Base-by-base conservation (phyloP, 2,888 invertebrate species). In the Atrina japonica region DNA sequence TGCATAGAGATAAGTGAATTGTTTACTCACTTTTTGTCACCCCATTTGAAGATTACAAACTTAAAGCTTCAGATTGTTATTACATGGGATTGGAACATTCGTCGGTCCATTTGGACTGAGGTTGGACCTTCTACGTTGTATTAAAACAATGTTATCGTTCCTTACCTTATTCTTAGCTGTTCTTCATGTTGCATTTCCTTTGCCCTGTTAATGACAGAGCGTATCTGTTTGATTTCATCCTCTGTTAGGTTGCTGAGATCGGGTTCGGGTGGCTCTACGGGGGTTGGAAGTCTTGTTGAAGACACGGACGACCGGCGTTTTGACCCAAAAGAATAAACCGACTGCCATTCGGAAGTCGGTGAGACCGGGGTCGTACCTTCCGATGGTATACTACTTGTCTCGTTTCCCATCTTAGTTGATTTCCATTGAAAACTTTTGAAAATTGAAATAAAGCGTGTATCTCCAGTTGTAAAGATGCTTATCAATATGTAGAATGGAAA, bases 121-220 rank as follows among this genome's bases (percentile, higher is more conserved):
- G n/a, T n/a, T n/a, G n/a, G n/a, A n/a, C n/a, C n/a, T n/a, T n/a
- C n/a, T n/a, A n/a, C n/a, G n/a, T n/a, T n/a, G n/a, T n/a, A n/a
- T n/a, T n/a, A n/a, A n/a, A n/a, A n/a, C n/a, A n/a, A n/a, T n/a
- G n/a, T n/a, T n/a, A n/a, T n/a, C n/a, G n/a, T n/a, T n/a, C n/a
- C n/a, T 56, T 56, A 89, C 90, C 88, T 86, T 58, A 88, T 83
- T 56, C 88, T 68, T 56, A 80, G 76, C 29, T 83, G 82, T 60
- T 89, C 89, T 61, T 88, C 86, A 3, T 83, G 78, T 70, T 90
- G 88, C 79, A 88, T 76, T 76, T 91, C 91, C 82, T 93, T 92
- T 49, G 93, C 93, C 81, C 93, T 91, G 53, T 92, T 92, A 92
- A 94, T 93, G n/a, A 94, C 93, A 73, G 92, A 92, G 78, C 92